Conservation (phyloP, 2,888 invertebrate genomes). For the Mechanitis mazaeus region DNA sequence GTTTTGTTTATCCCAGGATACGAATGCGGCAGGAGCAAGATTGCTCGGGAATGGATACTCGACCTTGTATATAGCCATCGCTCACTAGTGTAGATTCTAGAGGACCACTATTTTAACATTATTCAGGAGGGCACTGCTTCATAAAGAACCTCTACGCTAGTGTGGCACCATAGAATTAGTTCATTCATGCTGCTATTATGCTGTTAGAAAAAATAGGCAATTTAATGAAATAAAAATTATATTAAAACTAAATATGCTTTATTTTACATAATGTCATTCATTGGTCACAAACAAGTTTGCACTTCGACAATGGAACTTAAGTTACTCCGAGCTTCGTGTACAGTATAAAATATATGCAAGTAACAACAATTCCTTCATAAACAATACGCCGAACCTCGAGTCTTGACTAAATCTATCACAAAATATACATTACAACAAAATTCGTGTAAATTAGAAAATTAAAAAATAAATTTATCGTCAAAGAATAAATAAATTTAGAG, state of each 20-base stretch:
- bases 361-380: constrained; percentile 57
- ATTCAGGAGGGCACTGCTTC: too few species aligned
- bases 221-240: constrained; percentile 38
- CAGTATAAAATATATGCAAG: constrained; percentile 71
- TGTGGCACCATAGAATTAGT: too few species aligned
- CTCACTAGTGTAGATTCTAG: too few species aligned
- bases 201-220: too few species aligned
- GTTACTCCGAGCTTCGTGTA: constrained; percentile 50
- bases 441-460: constrained; percentile 12
- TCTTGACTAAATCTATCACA: constrained; percentile 12
- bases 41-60: too few species aligned
- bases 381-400: constrained; percentile 18
- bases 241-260: constrained; percentile 74
- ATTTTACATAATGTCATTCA: constrained; percentile 73
- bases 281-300: constrained; percentile 69
- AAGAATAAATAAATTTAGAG: constrained; percentile 17
- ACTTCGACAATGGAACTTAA: constrained; percentile 56
- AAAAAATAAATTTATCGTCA: constrained; percentile 20
- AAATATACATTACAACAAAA: constrained; percentile 13
- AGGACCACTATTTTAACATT: too few species aligned
- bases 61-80: too few species aligned
- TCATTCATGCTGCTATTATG: too few species aligned
- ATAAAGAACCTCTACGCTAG: too few species aligned
- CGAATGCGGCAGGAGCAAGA: too few species aligned
- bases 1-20: too few species aligned